phyloP scores from a whole-genome alignment of 2,888 invertebrate species.

The Troglohyphantes excavatus region DNA sequence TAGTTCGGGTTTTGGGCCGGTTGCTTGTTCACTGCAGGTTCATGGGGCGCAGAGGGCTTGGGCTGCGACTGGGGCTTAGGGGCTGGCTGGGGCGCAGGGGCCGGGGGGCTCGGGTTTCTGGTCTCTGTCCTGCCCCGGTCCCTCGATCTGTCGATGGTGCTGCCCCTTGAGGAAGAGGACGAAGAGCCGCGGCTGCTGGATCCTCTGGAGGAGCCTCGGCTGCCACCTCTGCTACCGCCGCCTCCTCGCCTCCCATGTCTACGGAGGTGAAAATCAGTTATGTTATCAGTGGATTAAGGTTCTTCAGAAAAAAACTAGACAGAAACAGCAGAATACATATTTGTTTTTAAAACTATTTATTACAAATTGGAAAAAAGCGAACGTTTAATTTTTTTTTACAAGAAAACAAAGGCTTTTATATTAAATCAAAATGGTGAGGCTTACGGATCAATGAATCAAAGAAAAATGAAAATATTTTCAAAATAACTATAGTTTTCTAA shows the following conservation, averaged over 20 bases:
- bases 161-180: not conserved
- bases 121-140: not conserved
- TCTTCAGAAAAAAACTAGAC: no score
- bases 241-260: slow-evolving; percentile 26
- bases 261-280: no score
- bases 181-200: slow-evolving; percentile 17
- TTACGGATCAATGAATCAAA: no score
- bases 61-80: slow-evolving; percentile 28
- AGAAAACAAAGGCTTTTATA: no score
- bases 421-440: no score
- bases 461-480: no score
- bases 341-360: no score
- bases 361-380: no score
- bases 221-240: slow-evolving; percentile 42
- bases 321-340: no score
- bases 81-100: not conserved
- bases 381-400: no score
- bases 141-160: slow-evolving; percentile 17
- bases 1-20: slow-evolving; percentile 41
- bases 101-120: slow-evolving; percentile 24
- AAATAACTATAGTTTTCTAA: no score
- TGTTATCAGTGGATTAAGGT: no score
- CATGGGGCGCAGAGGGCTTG: slow-evolving; percentile 16
- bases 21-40: slow-evolving; percentile 20
- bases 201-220: slow-evolving; percentile 41